Evolutionary conservation across 2,888 invertebrate species (phyloP).

Genomic region (Saturnia japonica): DNA sequence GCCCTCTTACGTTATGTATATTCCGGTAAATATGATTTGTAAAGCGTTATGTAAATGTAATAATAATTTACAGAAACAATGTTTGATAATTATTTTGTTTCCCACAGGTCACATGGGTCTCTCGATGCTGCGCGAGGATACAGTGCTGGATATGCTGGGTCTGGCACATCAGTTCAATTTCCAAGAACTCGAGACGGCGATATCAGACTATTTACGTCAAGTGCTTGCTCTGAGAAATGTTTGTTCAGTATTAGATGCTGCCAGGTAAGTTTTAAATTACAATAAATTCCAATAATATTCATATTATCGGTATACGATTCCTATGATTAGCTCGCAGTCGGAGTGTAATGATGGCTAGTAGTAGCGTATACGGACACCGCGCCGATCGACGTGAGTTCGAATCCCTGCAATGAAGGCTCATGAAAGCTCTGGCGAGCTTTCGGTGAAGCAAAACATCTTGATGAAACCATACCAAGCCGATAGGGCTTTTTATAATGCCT

Average conservation of each 20-base stretch:
- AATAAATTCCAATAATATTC: not conserved
- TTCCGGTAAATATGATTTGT: constrained; percentile 84
- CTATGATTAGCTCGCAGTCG: too few relatives aligned
- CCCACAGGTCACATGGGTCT: constrained; percentile 84
- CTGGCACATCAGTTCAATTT: constrained; percentile 98
- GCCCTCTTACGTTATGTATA: constrained; percentile 97
- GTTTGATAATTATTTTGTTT: not conserved
- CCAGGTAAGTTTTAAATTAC: constrained; percentile 73
- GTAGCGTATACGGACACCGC: too few relatives aligned
- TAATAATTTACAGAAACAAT: too few relatives aligned
- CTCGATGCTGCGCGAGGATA: constrained; percentile 85
- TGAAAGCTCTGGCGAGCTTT: too few relatives aligned
- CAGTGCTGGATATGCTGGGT: constrained; percentile 88
- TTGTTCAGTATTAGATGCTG: constrained; percentile 96
- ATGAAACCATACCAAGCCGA: too few relatives aligned
- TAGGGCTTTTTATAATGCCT: too few relatives aligned
- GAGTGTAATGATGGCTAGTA: too few relatives aligned
- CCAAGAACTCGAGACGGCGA: constrained; percentile 92
- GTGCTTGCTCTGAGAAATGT: constrained; percentile 94
- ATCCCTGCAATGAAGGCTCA: too few relatives aligned
- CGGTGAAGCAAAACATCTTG: too few relatives aligned
- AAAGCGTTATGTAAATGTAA: too few relatives aligned
- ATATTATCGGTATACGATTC: not conserved
- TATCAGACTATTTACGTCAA: constrained; percentile 96
- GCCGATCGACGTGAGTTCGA: too few relatives aligned